phyloP scores from a whole-genome alignment of 2,113 vertebrate species.

The Caranx ignobilis region DNA sequence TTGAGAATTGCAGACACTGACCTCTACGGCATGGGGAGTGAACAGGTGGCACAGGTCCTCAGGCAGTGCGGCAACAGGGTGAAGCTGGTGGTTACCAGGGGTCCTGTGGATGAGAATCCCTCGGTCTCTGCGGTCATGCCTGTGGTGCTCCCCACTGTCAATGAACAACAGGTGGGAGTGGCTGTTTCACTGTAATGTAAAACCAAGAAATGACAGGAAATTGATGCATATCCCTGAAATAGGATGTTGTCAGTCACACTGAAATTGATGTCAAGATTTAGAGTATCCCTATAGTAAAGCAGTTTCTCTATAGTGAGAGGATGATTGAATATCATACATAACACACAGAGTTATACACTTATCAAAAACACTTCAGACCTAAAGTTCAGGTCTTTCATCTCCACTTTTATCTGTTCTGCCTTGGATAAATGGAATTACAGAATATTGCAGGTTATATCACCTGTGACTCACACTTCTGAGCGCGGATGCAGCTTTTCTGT shows the following conservation, averaged over 20 bases:
- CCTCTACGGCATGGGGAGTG: constrained; percentile 92
- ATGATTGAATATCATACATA: background rate
- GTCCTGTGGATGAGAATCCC: constrained; percentile 85
- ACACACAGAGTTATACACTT: background rate
- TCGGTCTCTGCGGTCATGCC: constrained; percentile 80
- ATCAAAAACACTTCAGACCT: background rate
- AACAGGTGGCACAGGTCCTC: constrained; percentile 95
- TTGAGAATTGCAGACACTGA: constrained; percentile 94
- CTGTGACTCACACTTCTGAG: constrained; percentile 40
- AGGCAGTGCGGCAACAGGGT: constrained; percentile 93
- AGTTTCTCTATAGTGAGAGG: background rate
- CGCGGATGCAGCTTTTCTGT: background rate
- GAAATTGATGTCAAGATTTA: background rate
- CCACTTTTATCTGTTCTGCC: background rate
- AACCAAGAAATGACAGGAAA: background rate
- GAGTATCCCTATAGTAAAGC: background rate
- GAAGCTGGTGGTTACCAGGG: constrained; percentile 91
- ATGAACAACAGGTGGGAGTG: constrained; percentile 85
- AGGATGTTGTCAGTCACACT: background rate
- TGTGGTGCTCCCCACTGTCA: constrained; percentile 77
- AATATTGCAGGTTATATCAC: constrained; percentile 30
- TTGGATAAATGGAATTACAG: constrained; percentile 27
- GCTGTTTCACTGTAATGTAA: background rate
- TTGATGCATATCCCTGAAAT: background rate
- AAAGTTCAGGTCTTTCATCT: constrained; percentile 13